Percentiles rank a stretch among this genome's conserved stretches.
These are phyloP conservation scores for Drosophila kanapiae DNA, from an alignment of 1,140 invertebrate genomes.

Conservation along the genomic window DNA sequence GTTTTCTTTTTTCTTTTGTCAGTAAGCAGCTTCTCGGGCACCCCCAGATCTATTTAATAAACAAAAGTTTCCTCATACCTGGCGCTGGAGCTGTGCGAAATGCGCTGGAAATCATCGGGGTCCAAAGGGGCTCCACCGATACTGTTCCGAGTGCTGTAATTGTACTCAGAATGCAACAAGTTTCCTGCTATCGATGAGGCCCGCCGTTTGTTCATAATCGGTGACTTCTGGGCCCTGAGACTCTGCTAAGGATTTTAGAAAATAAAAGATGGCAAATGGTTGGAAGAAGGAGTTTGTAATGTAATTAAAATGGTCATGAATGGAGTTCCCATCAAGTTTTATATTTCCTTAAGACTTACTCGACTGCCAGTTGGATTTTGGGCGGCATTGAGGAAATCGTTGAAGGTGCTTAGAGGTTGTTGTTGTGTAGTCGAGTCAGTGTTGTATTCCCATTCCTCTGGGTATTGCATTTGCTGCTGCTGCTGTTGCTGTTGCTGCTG, in stretches of 20 bases:
- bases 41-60: background rate
- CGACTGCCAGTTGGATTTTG: constrained; percentile 47
- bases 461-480: constrained; percentile 3
- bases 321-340: too few relatives aligned
- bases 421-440: background rate
- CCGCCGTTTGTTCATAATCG: constrained; percentile 68
- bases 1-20: too few relatives aligned
- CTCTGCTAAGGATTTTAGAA: constrained; percentile 43
- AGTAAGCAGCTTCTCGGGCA: too few relatives aligned
- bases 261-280: background rate
- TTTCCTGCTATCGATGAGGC: constrained; percentile 76
- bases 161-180: constrained; percentile 53
- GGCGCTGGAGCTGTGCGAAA: constrained; percentile 52
- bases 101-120: constrained; percentile 40
- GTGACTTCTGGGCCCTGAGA: constrained; percentile 65
- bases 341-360: constrained; percentile 30
- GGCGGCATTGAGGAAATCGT: constrained; percentile 55
- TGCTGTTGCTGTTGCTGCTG: constrained; percentile 21
- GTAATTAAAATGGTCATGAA: too few relatives aligned
- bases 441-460: constrained; percentile 4
- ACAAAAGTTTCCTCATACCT: constrained; percentile 30
- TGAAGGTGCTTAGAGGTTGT: constrained; percentile 21
- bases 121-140: constrained; percentile 32
- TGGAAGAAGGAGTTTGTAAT: background rate
- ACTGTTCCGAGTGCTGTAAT: constrained; percentile 45